These are phyloP conservation scores for Antennarius maculatus DNA, from an alignment of 2,797 vertebrate genomes.

Conservation along the genomic window DNA sequence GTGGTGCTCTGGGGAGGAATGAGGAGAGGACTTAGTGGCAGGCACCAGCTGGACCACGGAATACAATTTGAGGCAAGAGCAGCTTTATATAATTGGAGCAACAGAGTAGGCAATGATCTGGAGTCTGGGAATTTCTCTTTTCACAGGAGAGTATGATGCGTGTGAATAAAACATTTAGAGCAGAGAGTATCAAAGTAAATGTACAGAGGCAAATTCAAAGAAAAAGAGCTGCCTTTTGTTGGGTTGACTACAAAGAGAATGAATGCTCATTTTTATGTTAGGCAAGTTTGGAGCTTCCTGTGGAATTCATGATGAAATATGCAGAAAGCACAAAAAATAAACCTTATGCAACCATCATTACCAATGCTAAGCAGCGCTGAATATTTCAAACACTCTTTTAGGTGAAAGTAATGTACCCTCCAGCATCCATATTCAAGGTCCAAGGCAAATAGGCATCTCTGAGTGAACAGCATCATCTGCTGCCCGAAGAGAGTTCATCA, in stretches of 20 bases:
- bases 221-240: constrained; percentile 29
- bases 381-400: constrained; percentile 22
- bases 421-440: constrained; percentile 17
- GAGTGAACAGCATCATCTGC: constrained; percentile 11
- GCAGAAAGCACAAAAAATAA: constrained; percentile 24
- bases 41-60: constrained; percentile 31
- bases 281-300: constrained; percentile 21
- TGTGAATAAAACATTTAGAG: constrained; percentile 33
- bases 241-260: constrained; percentile 39
- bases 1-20: constrained; percentile 85
- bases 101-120: constrained; percentile 10
- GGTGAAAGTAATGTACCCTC: constrained; percentile 19
- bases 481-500: not conserved
- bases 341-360: constrained; percentile 27
- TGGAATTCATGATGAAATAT: constrained; percentile 46
- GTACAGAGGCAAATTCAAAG: constrained; percentile 16
- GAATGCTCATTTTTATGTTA: constrained; percentile 3
- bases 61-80: constrained; percentile 15
- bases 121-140: constrained; percentile 10
- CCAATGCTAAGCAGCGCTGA: constrained; percentile 7
- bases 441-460: constrained; percentile 1
- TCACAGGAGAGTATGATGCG: constrained; percentile 18
- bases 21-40: constrained; percentile 10
- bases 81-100: not conserved
- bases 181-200: constrained; percentile 27